Conservation (phyloP, 2,888 invertebrate genomes). For the Drosophila neonasuta region DNA sequence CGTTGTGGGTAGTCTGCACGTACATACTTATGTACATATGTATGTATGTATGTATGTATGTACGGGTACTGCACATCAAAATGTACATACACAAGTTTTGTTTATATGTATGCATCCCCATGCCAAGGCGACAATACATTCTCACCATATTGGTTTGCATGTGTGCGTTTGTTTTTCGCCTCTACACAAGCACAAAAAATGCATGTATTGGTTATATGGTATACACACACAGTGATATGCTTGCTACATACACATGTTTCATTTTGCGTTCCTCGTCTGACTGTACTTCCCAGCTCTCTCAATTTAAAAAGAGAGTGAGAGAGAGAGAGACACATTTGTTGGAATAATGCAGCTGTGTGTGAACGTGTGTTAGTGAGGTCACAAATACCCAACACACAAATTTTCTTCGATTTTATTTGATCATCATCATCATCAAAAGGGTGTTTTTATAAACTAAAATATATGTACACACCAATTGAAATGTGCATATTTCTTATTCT, state of each 20-base stretch:
- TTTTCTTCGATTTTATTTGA: slow-evolving; percentile 52
- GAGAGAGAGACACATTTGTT: slow-evolving; percentile 46
- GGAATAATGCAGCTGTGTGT: slow-evolving; percentile 65
- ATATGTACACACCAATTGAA: neutral
- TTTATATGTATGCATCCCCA: slow-evolving; percentile 32
- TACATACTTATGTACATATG: slow-evolving; percentile 16
- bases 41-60: slow-evolving; percentile 15
- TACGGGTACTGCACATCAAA: slow-evolving; percentile 17
- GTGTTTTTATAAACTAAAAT: slow-evolving; percentile 39
- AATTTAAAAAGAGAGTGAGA: slow-evolving; percentile 45
- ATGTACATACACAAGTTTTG: slow-evolving; percentile 29
- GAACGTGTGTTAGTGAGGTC: slow-evolving; percentile 67
- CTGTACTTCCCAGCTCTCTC: slow-evolving; percentile 69
- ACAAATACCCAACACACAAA: slow-evolving; percentile 64
- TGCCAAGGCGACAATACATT: slow-evolving; percentile 46
- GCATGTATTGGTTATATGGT: slow-evolving; percentile 54
- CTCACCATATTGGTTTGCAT: slow-evolving; percentile 30
- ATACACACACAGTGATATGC: slow-evolving; percentile 52
- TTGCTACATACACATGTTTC: slow-evolving; percentile 69
- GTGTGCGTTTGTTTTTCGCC: slow-evolving; percentile 52
- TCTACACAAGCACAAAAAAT: slow-evolving; percentile 59
- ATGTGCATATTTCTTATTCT: neutral
- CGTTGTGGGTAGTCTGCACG: slow-evolving; percentile 1
- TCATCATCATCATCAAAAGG: slow-evolving; percentile 25
- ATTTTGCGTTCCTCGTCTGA: slow-evolving; percentile 72